Conservation (phyloP, 2,888 invertebrate species). For the Seira musarum region DNA sequence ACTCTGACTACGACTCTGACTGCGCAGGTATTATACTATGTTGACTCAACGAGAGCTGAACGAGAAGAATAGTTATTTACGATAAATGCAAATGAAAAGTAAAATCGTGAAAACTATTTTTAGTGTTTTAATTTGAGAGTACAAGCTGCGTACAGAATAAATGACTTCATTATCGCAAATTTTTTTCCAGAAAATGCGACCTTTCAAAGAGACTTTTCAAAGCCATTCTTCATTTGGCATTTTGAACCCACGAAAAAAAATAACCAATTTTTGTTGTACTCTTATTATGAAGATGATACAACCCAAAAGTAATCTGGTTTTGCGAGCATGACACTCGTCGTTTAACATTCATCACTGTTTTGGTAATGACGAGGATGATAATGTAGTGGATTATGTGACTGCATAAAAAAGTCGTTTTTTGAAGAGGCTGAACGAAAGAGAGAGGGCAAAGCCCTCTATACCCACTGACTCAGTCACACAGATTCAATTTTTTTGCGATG, state of each 20-base stretch:
- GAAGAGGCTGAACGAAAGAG: constrained; percentile 16
- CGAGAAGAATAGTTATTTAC: neutral
- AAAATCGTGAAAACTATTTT: neutral
- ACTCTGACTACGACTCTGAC: neutral
- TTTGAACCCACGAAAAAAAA: neutral
- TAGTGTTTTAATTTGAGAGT: no score
- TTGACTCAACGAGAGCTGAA: neutral
- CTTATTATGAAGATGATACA: constrained; percentile 9
- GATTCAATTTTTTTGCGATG: constrained; percentile 44
- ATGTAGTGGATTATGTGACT: constrained; percentile 57
- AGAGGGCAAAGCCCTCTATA: constrained; percentile 60
- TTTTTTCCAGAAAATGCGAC: no score
- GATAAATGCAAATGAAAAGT: neutral
- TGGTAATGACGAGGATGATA: constrained; percentile 46
- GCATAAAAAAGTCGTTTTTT: constrained; percentile 34
- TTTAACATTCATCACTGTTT: constrained; percentile 24
- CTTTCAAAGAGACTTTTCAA: no score
- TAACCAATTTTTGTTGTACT: neutral
- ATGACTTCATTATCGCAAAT: no score
- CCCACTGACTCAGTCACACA: constrained; percentile 60
- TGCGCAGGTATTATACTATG: no score
- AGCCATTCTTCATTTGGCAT: no score
- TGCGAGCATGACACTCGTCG: constrained; percentile 27
- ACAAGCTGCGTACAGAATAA: no score
- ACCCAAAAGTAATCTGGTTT: constrained; percentile 29